Conservation (phyloP, 2,113 vertebrate species). For the Corapipo altera region DNA sequence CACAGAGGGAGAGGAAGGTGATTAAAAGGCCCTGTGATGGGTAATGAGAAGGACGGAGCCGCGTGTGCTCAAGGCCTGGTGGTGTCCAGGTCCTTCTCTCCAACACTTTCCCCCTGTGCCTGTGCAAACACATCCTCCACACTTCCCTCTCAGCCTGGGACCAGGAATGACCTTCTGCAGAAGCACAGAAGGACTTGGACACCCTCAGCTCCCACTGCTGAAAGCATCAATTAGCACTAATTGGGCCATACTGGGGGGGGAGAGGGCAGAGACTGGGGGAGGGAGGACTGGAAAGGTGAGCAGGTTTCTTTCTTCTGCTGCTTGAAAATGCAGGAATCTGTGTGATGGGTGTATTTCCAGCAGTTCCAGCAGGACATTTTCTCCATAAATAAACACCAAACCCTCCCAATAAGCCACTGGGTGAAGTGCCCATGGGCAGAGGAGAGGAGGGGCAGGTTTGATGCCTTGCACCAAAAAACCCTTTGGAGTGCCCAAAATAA, state of each 20-base stretch:
- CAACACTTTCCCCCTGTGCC: rapidly evolving
- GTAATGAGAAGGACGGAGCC: neutral
- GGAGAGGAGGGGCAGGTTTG: neutral
- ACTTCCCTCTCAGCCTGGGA: neutral
- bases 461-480: neutral
- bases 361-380: neutral
- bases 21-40: neutral
- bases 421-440: rapidly evolving
- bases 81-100: neutral
- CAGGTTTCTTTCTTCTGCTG: neutral
- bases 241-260: neutral
- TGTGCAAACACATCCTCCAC: neutral
- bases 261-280: neutral
- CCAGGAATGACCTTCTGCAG: neutral
- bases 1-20: neutral
- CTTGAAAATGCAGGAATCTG: neutral
- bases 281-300: neutral
- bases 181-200: rapidly evolving
- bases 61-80: neutral
- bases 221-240: neutral
- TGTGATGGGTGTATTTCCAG: neutral
- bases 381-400: neutral
- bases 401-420: neutral
- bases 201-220: neutral
- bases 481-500: neutral